Base-by-base conservation (phyloP, 2,797 vertebrate genomes). In the Pseudomugil tenellus region DNA sequence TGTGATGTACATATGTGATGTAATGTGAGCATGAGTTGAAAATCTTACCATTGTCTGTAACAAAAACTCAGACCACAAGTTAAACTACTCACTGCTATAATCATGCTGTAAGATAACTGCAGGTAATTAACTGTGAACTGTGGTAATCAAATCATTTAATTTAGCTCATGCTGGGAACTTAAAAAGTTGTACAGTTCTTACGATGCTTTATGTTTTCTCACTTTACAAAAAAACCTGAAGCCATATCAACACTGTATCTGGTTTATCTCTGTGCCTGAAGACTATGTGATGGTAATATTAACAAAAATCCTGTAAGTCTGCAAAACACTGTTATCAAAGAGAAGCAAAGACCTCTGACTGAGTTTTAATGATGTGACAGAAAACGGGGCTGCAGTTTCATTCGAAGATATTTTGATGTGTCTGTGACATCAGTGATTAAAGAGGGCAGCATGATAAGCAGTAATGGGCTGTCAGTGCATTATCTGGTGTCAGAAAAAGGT, bases 401-500 rank as follows among this genome's bases (percentile, higher is more conserved):
- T 58, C 29, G 70, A 49, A 70, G 71, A 74, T 78, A 72, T 81
- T 84, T 69, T 72, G 83, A 87, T 79, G 70, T 37, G 51, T 48
- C 62, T 52, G 16, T 64, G 82, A 77, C 77, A 75, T 74, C 46
- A 23, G 70, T 81, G 83, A 87, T 89, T 85, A 84, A 76, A 59
- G 76, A 59, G 68, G 82, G 77, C 78, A 59, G 71, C 25, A 58
- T 61, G 88, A 91, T 91, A 89, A 89, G 78, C 72, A 17, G 78
- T 87, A 87, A 89, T 87, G 63, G 79, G 66, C 78, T 90, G 89
- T 84, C 85, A 76, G 67, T n/a, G 71, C 56, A 61, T 86, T 87
- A 87, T 90, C 84, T 85, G 3, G 63, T 79, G 79, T 80, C 84
- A 80, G 58, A 58, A 49, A 68, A 66, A 79, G 81, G 81, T 81